Base-by-base conservation (phyloP, 2,888 invertebrate species). In the Oscheius sp. region DNA sequence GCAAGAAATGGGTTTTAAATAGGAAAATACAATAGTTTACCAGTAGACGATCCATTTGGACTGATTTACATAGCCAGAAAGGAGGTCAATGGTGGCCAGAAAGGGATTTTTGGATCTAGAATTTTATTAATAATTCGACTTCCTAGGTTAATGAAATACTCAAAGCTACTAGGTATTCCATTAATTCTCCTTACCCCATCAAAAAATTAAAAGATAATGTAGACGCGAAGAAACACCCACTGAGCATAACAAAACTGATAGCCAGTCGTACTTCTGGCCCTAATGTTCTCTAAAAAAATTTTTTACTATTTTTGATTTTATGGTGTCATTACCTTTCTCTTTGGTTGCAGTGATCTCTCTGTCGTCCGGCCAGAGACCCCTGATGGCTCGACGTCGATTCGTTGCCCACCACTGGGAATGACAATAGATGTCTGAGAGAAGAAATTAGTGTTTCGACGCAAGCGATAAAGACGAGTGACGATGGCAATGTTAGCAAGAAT, bases 11-110 rank as follows among this genome's bases (percentile, higher is more conserved):
- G n/a, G n/a, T n/a, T n/a, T n/a, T n/a, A 47, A 62, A 47, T 28
- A 30, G 17, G 14, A 24, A 9, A 22, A 28, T 44, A 62, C 33
- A n/a, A 2, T 6, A 9, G 8, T 44, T 17, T 24, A 62, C 54
- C 65, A 54, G 45, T 65, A 65, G 28, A 65, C 28, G 17, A 65
- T 65, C 65, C 65, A 65, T 38, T 65, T 65, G 38, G 44, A 32
- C n/a, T 54, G 24, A 20, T 65, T 65, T 22, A 65, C 5, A 22
- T 65, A 47, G 2, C 56, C 45, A 14, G 54, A 26, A 14, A 54
- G 14, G 9, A 65, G 32, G 9, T 17, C 20, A 28, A 54, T 17
- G n/a, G 12, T 3, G 8, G 33, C n/a, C 20, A 32, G 20, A 17
- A 54, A 54, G n/a, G 2, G n/a, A 2, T 33, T 54, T 12, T 8